A percentile compares a stretch with the other conserved stretches of the same genome.
phyloP scores from a whole-genome alignment of 2,113 vertebrate species.

The Zosterops pallidus region DNA sequence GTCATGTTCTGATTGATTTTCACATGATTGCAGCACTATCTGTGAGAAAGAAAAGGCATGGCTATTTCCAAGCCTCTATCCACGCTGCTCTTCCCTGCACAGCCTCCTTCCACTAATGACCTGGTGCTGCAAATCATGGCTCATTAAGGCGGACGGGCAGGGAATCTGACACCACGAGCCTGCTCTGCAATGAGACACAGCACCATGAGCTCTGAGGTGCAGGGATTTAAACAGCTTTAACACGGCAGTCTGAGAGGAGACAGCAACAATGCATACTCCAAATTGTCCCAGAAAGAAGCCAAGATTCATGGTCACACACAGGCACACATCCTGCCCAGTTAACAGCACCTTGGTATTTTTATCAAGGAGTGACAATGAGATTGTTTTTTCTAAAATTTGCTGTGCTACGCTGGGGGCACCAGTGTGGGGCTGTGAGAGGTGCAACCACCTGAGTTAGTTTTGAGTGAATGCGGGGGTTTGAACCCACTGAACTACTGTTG shows the following conservation, averaged over 20 bases:
- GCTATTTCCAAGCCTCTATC: not conserved
- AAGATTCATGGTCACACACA: fast-evolving
- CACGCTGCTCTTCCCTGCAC: not conserved
- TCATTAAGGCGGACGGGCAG: not conserved
- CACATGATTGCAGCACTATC: not conserved
- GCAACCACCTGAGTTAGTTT: not conserved
- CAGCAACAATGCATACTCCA: not conserved
- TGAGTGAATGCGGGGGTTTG: not conserved
- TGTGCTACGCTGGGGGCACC: not conserved
- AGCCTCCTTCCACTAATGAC: not conserved
- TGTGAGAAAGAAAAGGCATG: not conserved
- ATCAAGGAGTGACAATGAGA: not conserved
- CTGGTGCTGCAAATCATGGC: not conserved
- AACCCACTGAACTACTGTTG: fast-evolving
- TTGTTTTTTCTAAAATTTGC: not conserved
- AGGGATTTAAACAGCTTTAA: not conserved
- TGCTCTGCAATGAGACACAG: not conserved
- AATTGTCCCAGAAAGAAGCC: not conserved
- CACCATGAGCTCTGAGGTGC: fast-evolving
- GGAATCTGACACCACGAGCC: not conserved
- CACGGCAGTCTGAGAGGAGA: not conserved
- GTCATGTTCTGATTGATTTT: not conserved
- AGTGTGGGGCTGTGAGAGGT: not conserved
- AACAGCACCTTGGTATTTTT: not conserved
- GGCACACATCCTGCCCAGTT: not conserved